phyloP scores from a whole-genome alignment of 2,113 vertebrate genomes.

The Aythya baeri region DNA sequence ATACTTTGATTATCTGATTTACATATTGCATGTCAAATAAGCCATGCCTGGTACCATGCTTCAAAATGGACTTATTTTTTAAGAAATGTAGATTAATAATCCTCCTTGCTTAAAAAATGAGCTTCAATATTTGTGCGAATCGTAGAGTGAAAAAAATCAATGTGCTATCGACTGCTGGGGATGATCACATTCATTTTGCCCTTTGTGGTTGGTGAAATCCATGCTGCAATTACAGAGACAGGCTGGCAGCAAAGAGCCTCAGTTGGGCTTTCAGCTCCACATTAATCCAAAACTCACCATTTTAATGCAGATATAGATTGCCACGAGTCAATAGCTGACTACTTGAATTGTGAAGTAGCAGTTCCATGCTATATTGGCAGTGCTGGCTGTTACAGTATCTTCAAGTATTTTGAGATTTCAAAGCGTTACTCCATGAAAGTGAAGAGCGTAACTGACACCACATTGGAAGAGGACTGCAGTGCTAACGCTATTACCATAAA shows the following conservation, averaged over 20 bases:
- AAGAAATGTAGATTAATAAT: conserved; percentile 82
- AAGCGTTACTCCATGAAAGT: conserved; percentile 61
- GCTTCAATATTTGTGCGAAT: conserved; percentile 84
- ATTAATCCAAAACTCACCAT: conserved; percentile 86
- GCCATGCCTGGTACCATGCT: conserved; percentile 26
- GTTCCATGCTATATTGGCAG: conserved; percentile 73
- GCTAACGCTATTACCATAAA: conserved; percentile 48
- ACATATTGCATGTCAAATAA: conserved; percentile 62
- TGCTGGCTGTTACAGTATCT: conserved; percentile 72
- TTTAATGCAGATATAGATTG: conserved; percentile 89
- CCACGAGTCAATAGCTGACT: conserved; percentile 83
- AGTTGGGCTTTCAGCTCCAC: conserved; percentile 85
- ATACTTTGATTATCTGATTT: conserved; percentile 3
- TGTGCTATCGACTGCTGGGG: conserved; percentile 80
- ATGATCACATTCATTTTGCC: conserved; percentile 85
- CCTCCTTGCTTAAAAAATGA: conserved; percentile 80
- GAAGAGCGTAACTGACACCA: conserved; percentile 47
- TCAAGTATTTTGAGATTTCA: conserved; percentile 76
- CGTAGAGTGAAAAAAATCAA: conserved; percentile 84
- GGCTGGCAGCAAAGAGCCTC: conserved; percentile 85
- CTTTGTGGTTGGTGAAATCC: conserved; percentile 89
- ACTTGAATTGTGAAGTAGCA: conserved; percentile 82
- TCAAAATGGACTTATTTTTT: conserved; percentile 65
- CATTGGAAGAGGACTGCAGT: conserved; percentile 1
- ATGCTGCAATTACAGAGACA: conserved; percentile 86